These are phyloP conservation scores for Syngnathoides biaculeatus DNA, from an alignment of 2,113 vertebrate genomes.

Conservation along the genomic window DNA sequence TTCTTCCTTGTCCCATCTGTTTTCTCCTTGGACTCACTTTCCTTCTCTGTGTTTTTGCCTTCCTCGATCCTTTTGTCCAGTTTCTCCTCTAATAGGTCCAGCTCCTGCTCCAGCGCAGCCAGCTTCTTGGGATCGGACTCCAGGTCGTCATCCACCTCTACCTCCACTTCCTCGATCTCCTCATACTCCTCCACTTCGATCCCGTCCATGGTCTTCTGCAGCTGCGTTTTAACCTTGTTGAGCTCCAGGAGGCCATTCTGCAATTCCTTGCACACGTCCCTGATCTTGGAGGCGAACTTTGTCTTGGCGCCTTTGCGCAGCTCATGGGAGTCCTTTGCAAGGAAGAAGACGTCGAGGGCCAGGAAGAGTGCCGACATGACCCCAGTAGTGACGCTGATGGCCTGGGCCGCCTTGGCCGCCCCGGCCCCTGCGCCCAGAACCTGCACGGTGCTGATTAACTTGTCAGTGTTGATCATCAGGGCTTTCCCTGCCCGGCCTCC, in stretches of 20 bases:
- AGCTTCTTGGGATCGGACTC: constrained; percentile 60
- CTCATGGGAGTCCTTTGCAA: constrained; percentile 68
- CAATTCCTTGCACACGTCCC: constrained; percentile 62
- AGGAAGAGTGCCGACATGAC: constrained; percentile 70
- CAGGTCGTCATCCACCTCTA: constrained; percentile 47
- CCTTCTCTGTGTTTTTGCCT: constrained; percentile 10
- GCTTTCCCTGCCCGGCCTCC: constrained; percentile 63
- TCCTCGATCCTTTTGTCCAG: constrained; percentile 53
- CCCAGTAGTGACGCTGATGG: constrained; percentile 63
- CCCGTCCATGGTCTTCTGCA: constrained; percentile 73
- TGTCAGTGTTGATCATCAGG: constrained; percentile 64
- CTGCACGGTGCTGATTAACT: constrained; percentile 63
- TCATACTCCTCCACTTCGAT: constrained; percentile 70
- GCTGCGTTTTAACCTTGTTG: constrained; percentile 65
- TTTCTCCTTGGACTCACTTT: constrained; percentile 17
- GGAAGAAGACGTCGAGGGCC: constrained; percentile 72
- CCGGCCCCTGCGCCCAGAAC: constrained; percentile 54
- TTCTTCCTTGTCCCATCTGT: background rate
- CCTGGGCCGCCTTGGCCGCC: constrained; percentile 43
- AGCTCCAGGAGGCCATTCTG: constrained; percentile 63
- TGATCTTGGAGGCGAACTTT: constrained; percentile 68
- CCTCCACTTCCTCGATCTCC: constrained; percentile 61
- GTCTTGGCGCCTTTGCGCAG: constrained; percentile 70
- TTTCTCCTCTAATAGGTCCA: constrained; percentile 67
- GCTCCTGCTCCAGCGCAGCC: constrained; percentile 64